Base-by-base conservation (phyloP, 2,113 vertebrate species). In the Harpagus bidentatus region DNA sequence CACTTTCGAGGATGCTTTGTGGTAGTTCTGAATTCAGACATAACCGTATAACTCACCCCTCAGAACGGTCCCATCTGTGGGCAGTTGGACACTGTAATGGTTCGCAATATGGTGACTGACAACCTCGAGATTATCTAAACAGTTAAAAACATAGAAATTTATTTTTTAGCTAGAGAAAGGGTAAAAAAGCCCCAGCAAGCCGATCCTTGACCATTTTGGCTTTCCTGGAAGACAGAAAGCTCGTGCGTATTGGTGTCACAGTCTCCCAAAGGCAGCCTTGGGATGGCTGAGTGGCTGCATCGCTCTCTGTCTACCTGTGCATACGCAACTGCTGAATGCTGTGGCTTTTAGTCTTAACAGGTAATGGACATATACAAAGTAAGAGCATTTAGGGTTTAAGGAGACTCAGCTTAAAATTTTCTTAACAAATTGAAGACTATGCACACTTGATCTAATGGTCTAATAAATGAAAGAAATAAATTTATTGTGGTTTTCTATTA, bases 171-270 rank as follows among this genome's bases (percentile, higher is more conserved):
- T 58, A 45, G 11, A 45, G 28, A 63, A 80, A 45, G 4, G 5
- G 6, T 31, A 10, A 15, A 86, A 58, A 80, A 71, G 3, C 2
- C 4, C 14, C 11, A 61, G 6, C 2, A 70, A 66, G 38, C 9
- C 28, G 10, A 36, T 48, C 8, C 2, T 71, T 43, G 14, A 48
- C 21, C 45, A 26, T 73, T 66, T 58, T 61, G 11, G 4, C 25
- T 66, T 92, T 85, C 21, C 15, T 2, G 8, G 34, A 74, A 78
- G 26, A 58, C 0, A 17, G 40, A 87, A 82, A 78, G 2, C 4
- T 70, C 4, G 1, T 19, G 12, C 0, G 1, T 43, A 5, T 69
- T 63, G 26, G 17, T 69, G 40, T 20, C 21, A 18, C 9, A 65
- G 6, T 21, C 34, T 74, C 34, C 20, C 20, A 43, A 58, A 72